Percentiles rank a stretch among this genome's conserved stretches.
Conservation (phyloP, 2,797 vertebrate species). For the Tolypeutes matacus region DNA sequence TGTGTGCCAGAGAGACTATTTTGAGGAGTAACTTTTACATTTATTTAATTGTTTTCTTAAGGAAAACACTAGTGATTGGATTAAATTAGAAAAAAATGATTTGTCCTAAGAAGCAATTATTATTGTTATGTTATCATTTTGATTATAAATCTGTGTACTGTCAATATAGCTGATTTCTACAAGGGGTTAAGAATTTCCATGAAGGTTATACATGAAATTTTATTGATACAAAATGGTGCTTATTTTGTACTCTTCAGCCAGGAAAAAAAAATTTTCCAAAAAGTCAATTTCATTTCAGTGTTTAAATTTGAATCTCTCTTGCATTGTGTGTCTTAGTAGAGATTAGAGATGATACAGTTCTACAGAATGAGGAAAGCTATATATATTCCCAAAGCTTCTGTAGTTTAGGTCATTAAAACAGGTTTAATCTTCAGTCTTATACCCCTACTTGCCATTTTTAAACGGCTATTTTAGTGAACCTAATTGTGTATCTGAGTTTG, state of each 20-base stretch:
- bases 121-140: neutral
- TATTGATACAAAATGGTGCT: neutral
- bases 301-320: slow-evolving; percentile 59
- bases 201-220: neutral
- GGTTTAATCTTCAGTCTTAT: neutral
- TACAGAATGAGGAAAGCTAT: slow-evolving; percentile 31
- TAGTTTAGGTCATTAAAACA: slow-evolving; percentile 38
- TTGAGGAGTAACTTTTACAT: slow-evolving; percentile 28
- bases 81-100: slow-evolving; percentile 69
- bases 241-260: slow-evolving; percentile 27
- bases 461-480: slow-evolving; percentile 35
- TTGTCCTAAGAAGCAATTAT: neutral
- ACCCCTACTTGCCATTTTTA: neutral
- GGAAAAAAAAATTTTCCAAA: slow-evolving; percentile 4
- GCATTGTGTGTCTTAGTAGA: neutral
- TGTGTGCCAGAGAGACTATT: neutral
- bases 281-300: slow-evolving; percentile 57
- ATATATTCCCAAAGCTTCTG: neutral
- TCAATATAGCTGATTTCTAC: neutral
- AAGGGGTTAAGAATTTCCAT: neutral
- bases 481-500: slow-evolving; percentile 40
- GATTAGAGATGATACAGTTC: slow-evolving; percentile 48
- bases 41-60: slow-evolving; percentile 69
- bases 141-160: neutral
- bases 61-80: slow-evolving; percentile 48